These are phyloP conservation scores for Cephus pygmeus DNA, from an alignment of 2,888 invertebrate genomes.

Conservation along the genomic window DNA sequence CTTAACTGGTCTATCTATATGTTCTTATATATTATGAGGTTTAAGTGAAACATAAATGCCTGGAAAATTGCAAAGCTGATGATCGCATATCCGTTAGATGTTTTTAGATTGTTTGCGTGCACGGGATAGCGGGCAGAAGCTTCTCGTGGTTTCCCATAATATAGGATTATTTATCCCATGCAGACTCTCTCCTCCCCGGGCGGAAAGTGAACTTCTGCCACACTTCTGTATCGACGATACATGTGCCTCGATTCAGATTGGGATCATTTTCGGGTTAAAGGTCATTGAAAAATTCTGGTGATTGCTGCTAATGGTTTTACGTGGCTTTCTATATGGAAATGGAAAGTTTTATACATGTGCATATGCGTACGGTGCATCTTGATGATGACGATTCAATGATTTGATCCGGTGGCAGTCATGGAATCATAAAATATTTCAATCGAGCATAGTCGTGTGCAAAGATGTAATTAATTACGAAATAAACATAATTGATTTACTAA, in stretches of 20 bases:
- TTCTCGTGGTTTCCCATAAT: conserved; percentile 47
- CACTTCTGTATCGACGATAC: neutral
- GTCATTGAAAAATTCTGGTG: conserved; percentile 51
- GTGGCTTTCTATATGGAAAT: neutral
- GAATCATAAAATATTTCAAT: neutral
- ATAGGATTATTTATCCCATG: neutral
- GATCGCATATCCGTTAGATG: neutral
- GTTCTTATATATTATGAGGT: neutral
- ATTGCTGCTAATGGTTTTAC: conserved; percentile 39
- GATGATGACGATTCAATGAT: conserved; percentile 33
- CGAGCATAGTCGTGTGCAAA: neutral
- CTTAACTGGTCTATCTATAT: too few relatives aligned
- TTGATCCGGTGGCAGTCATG: neutral
- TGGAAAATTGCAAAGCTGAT: neutral
- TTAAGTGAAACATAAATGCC: neutral
- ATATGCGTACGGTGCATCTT: neutral
- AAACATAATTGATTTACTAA: neutral
- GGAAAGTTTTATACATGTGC: neutral
- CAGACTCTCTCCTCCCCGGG: conserved; percentile 64
- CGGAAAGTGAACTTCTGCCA: conserved; percentile 55
- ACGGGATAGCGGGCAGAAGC: conserved; percentile 57
- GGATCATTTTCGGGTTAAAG: conserved; percentile 54
- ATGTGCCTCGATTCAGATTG: conserved; percentile 17
- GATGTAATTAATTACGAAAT: neutral
- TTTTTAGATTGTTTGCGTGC: neutral